A percentile compares a stretch with the other conserved stretches of the same genome.
phyloP scores from a whole-genome alignment of 2,888 invertebrate genomes.

The Laothoe populi region DNA sequence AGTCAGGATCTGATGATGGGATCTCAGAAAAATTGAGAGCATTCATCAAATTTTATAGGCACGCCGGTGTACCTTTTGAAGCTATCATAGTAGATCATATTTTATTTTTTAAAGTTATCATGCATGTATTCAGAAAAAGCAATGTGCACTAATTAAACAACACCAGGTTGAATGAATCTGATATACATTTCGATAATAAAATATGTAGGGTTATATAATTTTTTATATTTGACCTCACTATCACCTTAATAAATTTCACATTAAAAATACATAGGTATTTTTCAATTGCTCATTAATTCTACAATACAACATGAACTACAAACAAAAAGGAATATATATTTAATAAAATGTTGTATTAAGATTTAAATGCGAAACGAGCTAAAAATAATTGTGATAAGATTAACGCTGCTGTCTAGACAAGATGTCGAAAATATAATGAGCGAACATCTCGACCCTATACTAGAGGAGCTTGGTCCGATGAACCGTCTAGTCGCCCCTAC shows the following conservation, averaged over 20 bases:
- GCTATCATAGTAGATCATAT: no score
- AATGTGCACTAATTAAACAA: no score
- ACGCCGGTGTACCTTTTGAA: no score
- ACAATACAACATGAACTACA: not conserved
- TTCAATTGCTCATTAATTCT: not conserved
- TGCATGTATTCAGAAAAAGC: no score
- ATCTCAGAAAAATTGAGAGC: no score
- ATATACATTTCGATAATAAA: no score
- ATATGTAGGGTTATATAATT: no score
- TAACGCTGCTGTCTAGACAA: slow-evolving; percentile 58
- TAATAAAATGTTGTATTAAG: not conserved
- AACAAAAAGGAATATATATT: not conserved
- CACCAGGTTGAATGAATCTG: no score
- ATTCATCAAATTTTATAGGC: no score
- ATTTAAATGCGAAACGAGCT: slow-evolving; percentile 27
- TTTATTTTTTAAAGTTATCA: no score
- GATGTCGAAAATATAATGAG: slow-evolving; percentile 59
- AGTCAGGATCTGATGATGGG: no score
- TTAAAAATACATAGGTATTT: not conserved
- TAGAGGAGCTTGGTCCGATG: slow-evolving; percentile 64
- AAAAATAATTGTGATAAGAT: slow-evolving; percentile 29
- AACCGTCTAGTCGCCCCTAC: slow-evolving; percentile 65
- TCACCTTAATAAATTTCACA: not conserved
- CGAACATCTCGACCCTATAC: slow-evolving; percentile 48
- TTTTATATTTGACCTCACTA: no score